Evolutionary conservation across 2,888 invertebrate species (phyloP).

Genomic region (Eremobia ochroleuca): DNA sequence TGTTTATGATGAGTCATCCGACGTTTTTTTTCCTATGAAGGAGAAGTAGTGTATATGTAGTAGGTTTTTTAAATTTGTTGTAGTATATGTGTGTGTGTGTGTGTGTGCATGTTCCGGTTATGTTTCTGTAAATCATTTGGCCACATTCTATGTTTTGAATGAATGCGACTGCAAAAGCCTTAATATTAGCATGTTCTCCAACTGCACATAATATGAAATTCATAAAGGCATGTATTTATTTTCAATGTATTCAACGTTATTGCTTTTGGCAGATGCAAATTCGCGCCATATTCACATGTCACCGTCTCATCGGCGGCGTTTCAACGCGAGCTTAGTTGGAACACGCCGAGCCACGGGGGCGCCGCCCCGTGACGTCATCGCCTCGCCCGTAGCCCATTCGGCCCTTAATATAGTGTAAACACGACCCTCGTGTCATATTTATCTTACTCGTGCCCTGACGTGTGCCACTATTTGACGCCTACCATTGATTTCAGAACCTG

Average conservation of each 20-base stretch:
- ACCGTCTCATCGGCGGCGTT: slow-evolving; percentile 83
- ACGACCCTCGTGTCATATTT: slow-evolving; percentile 75
- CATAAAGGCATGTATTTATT: slow-evolving; percentile 15
- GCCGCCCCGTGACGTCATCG: slow-evolving; percentile 85
- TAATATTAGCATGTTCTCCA: not conserved
- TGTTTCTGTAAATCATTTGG: not conserved
- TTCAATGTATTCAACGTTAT: slow-evolving; percentile 25
- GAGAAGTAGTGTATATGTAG: slow-evolving; percentile 19
- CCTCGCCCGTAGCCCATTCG: slow-evolving; percentile 72
- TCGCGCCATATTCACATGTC: slow-evolving; percentile 47
- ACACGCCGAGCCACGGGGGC: slow-evolving; percentile 82
- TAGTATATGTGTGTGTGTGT: not conserved
- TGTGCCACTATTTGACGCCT: slow-evolving; percentile 57
- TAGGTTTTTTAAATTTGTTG: not conserved
- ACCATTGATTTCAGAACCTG: slow-evolving; percentile 48
- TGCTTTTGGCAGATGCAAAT: slow-evolving; percentile 48
- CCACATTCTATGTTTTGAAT: not conserved
- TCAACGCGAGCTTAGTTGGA: slow-evolving; percentile 79
- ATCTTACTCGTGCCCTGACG: slow-evolving; percentile 60
- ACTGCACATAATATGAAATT: not conserved
- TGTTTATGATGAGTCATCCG: slow-evolving; percentile 50
- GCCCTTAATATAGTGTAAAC: slow-evolving; percentile 74
- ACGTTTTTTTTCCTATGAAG: slow-evolving; percentile 38
- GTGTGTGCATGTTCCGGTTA: not conserved
- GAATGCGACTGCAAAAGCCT: not conserved